Percentiles rank a stretch among this genome's conserved stretches.
These are phyloP conservation scores for Spatulosminthurus flaviceps DNA, from an alignment of 2,888 invertebrate species.

Conservation along the genomic window DNA sequence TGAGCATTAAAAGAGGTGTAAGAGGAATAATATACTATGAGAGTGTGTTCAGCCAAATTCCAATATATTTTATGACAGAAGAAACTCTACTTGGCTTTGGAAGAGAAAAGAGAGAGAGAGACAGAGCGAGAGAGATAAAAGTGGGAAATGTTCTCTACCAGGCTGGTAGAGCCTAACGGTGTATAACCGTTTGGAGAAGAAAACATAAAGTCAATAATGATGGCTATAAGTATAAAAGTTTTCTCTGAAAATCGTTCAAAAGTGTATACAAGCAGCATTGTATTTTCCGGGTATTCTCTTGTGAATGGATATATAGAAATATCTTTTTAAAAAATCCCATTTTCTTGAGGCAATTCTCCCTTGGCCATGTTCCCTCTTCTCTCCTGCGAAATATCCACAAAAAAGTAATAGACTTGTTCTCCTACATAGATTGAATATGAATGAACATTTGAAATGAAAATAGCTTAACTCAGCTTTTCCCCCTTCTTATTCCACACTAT, in stretches of 20 bases:
- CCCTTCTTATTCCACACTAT: neutral
- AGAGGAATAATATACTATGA: no score
- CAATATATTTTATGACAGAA: no score
- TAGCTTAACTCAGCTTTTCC: slow-evolving; percentile 43
- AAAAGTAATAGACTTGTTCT: slow-evolving; percentile 37
- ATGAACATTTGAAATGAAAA: slow-evolving; percentile 38
- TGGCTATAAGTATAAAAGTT: slow-evolving; percentile 6
- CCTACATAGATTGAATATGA: slow-evolving; percentile 43
- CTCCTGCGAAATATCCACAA: neutral
- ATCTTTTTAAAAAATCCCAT: slow-evolving; percentile 12
- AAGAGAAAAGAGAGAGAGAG: neutral
- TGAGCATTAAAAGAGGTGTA: no score
- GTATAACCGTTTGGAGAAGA: neutral
- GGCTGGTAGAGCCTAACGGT: neutral
- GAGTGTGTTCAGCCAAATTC: no score
- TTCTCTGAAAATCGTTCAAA: slow-evolving; percentile 17
- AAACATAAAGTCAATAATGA: slow-evolving; percentile 3
- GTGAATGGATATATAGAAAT: slow-evolving; percentile 10
- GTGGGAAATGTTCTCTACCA: no score
- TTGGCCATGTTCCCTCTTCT: no score
- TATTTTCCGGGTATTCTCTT: slow-evolving; percentile 17
- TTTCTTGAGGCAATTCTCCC: slow-evolving; percentile 21
- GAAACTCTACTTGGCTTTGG: no score
- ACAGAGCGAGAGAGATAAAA: neutral
- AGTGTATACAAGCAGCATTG: slow-evolving; percentile 7